A percentile compares a stretch with the other conserved stretches of the same genome.
Conservation (phyloP, 2,113 vertebrate species). For the Mus spicilegus region DNA sequence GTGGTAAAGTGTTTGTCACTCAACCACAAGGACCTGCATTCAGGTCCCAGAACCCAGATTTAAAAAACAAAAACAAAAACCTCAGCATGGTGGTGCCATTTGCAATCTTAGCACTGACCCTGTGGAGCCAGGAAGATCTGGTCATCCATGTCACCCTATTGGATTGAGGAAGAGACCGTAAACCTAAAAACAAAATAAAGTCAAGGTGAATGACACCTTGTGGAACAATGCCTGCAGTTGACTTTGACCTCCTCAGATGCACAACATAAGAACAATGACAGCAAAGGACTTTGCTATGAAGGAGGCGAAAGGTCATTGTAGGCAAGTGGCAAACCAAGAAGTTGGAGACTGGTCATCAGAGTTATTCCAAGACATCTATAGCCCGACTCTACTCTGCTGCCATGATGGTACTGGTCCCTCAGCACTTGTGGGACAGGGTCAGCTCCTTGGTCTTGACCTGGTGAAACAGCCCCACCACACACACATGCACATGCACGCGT, state of each 20-base stretch:
- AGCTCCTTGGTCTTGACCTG: neutral
- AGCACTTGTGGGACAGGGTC: neutral
- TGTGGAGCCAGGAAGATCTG: neutral
- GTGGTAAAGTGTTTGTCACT: neutral
- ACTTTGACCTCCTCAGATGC: neutral
- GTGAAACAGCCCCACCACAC: neutral
- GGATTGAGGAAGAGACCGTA: neutral
- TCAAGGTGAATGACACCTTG: neutral
- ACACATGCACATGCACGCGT: too few relatives aligned
- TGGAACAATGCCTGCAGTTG: neutral
- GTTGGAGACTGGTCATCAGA: neutral
- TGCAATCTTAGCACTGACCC: neutral
- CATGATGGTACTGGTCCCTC: neutral
- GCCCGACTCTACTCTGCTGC: neutral
- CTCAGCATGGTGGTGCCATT: neutral
- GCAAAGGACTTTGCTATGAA: neutral
- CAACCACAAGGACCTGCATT: too few relatives aligned
- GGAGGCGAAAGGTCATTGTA: neutral
- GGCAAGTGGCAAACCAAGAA: neutral
- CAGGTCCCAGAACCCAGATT: neutral
- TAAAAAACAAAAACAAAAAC: neutral
- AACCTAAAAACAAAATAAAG: neutral
- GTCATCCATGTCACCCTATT: neutral
- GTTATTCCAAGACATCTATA: neutral
- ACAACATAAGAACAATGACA: neutral